Evolutionary conservation across 1,140 invertebrate species (phyloP).

Genomic region (Drosophila funebris): DNA sequence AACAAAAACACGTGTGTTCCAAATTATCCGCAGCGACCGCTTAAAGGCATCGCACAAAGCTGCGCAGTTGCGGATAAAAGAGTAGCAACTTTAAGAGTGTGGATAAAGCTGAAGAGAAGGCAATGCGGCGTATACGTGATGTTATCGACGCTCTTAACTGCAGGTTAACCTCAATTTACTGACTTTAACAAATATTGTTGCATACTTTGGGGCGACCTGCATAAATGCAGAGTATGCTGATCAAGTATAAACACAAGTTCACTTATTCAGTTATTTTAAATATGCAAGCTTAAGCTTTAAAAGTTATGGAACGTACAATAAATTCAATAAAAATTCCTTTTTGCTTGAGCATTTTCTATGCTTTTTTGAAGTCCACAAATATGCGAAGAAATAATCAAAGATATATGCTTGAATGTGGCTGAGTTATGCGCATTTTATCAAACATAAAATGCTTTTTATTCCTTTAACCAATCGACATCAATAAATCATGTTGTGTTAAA

Average conservation of each 20-base stretch:
- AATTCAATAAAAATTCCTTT: not conserved
- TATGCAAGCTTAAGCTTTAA: not conserved
- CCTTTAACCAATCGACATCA: slow-evolving; percentile 37
- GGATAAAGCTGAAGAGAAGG: slow-evolving; percentile 10
- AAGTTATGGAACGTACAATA: not conserved
- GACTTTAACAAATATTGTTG: slow-evolving; percentile 1
- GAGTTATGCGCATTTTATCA: slow-evolving; percentile 25
- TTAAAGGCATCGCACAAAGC: not conserved
- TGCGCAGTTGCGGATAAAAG: slow-evolving; percentile 62
- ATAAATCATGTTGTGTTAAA: slow-evolving; percentile 52
- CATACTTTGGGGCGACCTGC: slow-evolving; percentile 16
- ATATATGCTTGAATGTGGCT: not conserved
- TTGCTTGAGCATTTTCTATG: not conserved
- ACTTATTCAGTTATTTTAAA: not conserved
- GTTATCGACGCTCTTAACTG: not conserved
- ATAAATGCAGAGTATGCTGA: not conserved
- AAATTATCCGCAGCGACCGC: slow-evolving; percentile 49
- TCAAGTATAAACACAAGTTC: not conserved
- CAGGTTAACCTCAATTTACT: not conserved
- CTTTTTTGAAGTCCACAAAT: not conserved
- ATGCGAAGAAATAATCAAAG: not conserved
- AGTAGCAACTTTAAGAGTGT: not conserved
- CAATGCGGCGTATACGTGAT: slow-evolving; percentile 4
- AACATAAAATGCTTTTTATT: slow-evolving; percentile 19
- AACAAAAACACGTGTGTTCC: slow-evolving; percentile 76